Base-by-base conservation (phyloP, 2,113 vertebrate genomes). In the Proterorhinus semilunaris region DNA sequence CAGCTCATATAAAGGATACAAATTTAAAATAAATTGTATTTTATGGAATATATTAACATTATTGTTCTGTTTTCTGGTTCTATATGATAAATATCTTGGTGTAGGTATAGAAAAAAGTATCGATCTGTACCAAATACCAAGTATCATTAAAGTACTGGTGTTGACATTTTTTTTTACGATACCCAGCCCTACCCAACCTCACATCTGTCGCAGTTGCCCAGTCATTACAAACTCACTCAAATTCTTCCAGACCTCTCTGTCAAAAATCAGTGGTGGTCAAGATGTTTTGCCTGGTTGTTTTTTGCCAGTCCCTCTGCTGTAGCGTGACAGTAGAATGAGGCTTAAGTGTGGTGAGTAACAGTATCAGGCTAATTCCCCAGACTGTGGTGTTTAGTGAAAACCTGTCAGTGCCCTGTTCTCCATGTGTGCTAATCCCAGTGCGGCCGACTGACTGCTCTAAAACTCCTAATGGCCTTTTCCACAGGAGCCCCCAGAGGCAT, bases 401-500 rank as follows among this genome's bases (percentile, higher is more conserved):
- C 54, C 65, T 67, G 71, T 80, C 53, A 45, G 59, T 65, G 58
- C 47, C 61, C n/a, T 70, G 51, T 71, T 79, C 51, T 72, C 13
- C 1, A 61, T 72, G 54, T 75, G 48, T 76, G 47, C 49, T 76
- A 74, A 78, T 80, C 71, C 83, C 80, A 76, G 49, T 27, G 71
- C 80, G 71, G 71, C 63, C 15, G 48, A 65, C 73, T 48, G 48
- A 12, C 58, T 68, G 69, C 65, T 66, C 66, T 75, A 58, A 74
- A 68, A 76, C 43, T 66, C 21, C 74, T 75, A 77, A 82, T 87
- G 69, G 73, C 59, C 65, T 36, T 65, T 58, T 65, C 42, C 49
- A 63, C 64, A 53, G 68, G 50, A 71, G 73, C 58, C 16, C 76
- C 59, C 75, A 69, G 45, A 71, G 66, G 83, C 76, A 43, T 17